Conservation (phyloP, 2,797 vertebrate species). For the Tamandua tetradactyla region DNA sequence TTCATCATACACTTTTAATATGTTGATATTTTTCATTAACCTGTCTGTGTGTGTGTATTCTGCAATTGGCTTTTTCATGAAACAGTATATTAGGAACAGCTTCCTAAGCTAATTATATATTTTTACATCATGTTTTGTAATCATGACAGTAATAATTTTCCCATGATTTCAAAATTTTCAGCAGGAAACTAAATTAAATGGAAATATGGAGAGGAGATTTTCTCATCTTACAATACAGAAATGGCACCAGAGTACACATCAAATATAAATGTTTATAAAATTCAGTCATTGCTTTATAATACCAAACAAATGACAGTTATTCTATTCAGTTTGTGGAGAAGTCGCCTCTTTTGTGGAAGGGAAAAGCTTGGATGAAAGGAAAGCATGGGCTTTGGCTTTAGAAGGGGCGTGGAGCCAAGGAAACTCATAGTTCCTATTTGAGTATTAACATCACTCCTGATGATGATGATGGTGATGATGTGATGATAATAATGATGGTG, state of each 20-base stretch:
- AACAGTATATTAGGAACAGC: neutral
- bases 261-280: constrained; percentile 25
- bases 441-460: neutral
- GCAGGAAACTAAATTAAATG: neutral
- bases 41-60: neutral
- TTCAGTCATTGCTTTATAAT: constrained; percentile 43
- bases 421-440: constrained; percentile 7
- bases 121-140: constrained; percentile 30
- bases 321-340: constrained; percentile 11
- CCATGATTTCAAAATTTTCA: constrained; percentile 45
- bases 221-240: constrained; percentile 5
- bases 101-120: neutral
- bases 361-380: neutral
- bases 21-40: constrained; percentile 31
- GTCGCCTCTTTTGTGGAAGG: neutral
- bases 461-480: neutral
- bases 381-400: neutral
- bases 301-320: neutral
- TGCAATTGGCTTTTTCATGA: constrained; percentile 14
- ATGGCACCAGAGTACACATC: neutral
- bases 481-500: neutral
- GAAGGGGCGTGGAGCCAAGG: neutral
- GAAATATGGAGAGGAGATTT: neutral
- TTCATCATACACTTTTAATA: constrained; percentile 36
- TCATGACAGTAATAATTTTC: neutral